Conservation (phyloP, 2,888 invertebrate species). For the Leptarthrus brevirostris region DNA sequence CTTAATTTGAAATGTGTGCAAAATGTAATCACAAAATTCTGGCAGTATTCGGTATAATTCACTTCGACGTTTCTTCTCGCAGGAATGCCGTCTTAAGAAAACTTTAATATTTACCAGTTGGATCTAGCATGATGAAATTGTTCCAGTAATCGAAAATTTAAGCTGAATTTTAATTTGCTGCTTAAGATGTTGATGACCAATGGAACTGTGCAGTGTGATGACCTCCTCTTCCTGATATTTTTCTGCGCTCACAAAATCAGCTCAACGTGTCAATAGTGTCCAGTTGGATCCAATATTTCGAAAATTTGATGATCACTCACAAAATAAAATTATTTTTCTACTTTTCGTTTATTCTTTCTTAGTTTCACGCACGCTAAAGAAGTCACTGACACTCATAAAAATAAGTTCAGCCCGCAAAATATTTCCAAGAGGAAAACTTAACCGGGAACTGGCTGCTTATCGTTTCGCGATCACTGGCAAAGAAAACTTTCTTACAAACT, state of each 20-base stretch:
- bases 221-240: constrained; percentile 36
- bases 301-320: constrained; percentile 57
- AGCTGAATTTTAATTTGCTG: neutral
- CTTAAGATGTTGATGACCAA: constrained; percentile 30
- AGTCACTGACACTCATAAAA: constrained; percentile 63
- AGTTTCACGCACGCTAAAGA: constrained; percentile 52
- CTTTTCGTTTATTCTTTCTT: constrained; percentile 17
- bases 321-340: constrained; percentile 38
- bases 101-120: constrained; percentile 52
- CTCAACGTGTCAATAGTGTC: constrained; percentile 61
- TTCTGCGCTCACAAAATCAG: neutral
- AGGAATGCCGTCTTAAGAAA: constrained; percentile 4
- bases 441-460: neutral
- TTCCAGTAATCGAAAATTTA: neutral
- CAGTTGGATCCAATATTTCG: constrained; percentile 65
- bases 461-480: neutral
- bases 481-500: neutral
- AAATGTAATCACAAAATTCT: constrained; percentile 46
- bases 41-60: constrained; percentile 38
- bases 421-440: constrained; percentile 13
- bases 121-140: constrained; percentile 41
- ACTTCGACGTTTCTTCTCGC: constrained; percentile 3
- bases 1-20: no score
- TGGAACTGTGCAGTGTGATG: constrained; percentile 20
- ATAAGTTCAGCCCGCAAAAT: constrained; percentile 47